Percentiles rank a stretch among this genome's conserved stretches.
phyloP scores from a whole-genome alignment of 2,113 vertebrate genomes.

The Hippocampus guttulatus region DNA sequence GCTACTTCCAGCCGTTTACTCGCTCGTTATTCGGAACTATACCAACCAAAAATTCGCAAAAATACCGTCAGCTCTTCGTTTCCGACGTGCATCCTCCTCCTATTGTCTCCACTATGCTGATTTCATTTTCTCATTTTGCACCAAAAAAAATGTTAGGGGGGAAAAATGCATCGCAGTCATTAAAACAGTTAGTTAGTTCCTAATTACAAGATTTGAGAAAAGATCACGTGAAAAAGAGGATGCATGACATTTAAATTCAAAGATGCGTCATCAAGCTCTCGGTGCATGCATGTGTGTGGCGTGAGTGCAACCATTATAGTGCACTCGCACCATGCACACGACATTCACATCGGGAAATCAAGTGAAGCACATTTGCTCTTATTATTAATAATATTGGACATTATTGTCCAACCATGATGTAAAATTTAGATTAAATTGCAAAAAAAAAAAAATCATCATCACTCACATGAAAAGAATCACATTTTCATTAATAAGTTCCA shows the following conservation, averaged over 20 bases:
- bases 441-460: background rate
- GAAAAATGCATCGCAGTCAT: background rate
- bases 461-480: background rate
- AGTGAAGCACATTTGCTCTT: background rate
- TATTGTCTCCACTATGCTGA: conserved; percentile 51
- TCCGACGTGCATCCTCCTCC: conserved; percentile 18
- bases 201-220: background rate
- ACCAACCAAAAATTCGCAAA: background rate
- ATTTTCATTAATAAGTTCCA: background rate
- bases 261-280: conserved; percentile 3
- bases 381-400: background rate
- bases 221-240: background rate
- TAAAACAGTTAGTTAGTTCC: background rate
- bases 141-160: background rate
- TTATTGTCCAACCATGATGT: background rate
- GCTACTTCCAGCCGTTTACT: background rate
- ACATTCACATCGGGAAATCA: conserved; percentile 65
- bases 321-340: conserved; percentile 63
- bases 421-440: background rate
- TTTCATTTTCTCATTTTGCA: conserved; percentile 5
- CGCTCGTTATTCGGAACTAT: background rate
- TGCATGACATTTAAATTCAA: conserved; percentile 1
- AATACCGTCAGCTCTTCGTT: background rate
- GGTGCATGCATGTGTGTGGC: conserved; percentile 13
- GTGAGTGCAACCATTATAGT: conserved; percentile 39